Evolutionary conservation across 2,888 invertebrate species (phyloP).

Genomic region (Phasia obesa): DNA sequence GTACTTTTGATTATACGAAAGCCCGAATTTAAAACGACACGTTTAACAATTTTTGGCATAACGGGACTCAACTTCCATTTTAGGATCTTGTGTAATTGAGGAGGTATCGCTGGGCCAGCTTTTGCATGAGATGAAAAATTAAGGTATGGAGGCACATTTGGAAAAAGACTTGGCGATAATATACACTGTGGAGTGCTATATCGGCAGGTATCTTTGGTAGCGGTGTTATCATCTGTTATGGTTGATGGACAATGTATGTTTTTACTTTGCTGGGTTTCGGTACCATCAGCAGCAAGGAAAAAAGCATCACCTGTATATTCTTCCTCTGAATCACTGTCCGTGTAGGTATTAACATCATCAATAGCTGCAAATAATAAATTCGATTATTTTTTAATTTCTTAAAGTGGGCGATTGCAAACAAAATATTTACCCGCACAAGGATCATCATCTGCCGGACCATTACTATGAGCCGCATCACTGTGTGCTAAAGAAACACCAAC

Average conservation of each 20-base stretch:
- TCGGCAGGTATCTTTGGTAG: constrained; percentile 70
- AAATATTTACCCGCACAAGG: constrained; percentile 76
- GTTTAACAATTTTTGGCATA: constrained; percentile 95
- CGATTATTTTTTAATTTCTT: background rate
- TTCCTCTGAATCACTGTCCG: constrained; percentile 79
- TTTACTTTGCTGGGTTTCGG: constrained; percentile 76
- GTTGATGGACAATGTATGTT: constrained; percentile 74
- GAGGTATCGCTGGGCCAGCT: constrained; percentile 85
- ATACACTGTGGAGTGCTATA: constrained; percentile 79
- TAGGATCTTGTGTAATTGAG: constrained; percentile 89
- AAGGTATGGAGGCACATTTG: constrained; percentile 90
- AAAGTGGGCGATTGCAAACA: background rate
- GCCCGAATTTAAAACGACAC: constrained; percentile 92
- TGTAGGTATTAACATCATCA: constrained; percentile 79
- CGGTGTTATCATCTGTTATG: constrained; percentile 30
- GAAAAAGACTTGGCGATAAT: constrained; percentile 86
- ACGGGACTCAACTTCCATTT: constrained; percentile 98
- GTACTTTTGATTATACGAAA: constrained; percentile 92
- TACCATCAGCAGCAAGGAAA: constrained; percentile 76
- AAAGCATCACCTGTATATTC: constrained; percentile 80
- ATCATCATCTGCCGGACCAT: constrained; percentile 75
- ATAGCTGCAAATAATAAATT: constrained; percentile 74
- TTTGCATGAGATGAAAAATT: constrained; percentile 88
- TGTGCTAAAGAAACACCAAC: constrained; percentile 75
- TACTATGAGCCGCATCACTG: constrained; percentile 45